phyloP scores from a whole-genome alignment of 2,888 invertebrate genomes.

The Galerucella calmariensis region DNA sequence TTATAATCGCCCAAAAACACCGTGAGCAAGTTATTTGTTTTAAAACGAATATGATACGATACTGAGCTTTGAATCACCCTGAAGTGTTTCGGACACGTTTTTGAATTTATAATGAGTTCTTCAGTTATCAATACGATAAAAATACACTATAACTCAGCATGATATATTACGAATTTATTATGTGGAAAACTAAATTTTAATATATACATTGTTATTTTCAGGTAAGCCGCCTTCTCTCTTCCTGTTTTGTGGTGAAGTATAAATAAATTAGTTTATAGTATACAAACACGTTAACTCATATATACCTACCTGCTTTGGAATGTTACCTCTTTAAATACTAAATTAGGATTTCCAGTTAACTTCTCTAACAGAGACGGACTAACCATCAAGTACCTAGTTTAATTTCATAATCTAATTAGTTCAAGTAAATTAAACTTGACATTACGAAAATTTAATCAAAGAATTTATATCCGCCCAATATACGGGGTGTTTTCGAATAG shows the following conservation, averaged over 20 bases:
- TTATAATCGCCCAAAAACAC: too few species aligned
- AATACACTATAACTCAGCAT: too few species aligned
- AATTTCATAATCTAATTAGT: neutral
- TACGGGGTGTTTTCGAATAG: too few species aligned
- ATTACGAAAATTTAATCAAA: too few species aligned
- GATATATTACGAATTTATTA: neutral
- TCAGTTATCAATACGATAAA: too few species aligned
- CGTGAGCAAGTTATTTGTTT: too few species aligned
- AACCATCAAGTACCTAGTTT: neutral
- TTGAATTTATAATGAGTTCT: too few species aligned
- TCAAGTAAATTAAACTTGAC: neutral
- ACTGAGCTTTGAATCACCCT: too few species aligned
- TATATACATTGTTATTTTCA: neutral
- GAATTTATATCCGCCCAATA: too few species aligned
- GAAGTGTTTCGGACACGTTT: too few species aligned
- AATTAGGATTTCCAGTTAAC: constrained; percentile 5
- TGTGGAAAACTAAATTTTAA: neutral
- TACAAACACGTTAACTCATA: neutral
- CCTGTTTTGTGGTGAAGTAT: constrained; percentile 4
- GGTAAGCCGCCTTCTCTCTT: constrained; percentile 3
- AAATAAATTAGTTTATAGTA: neutral
- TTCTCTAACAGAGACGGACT: neutral
- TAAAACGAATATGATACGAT: too few species aligned
- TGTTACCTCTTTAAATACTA: neutral
- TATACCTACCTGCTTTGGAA: neutral